phyloP scores from a whole-genome alignment of 2,113 vertebrate species.

The Xenotilapia caudafasciata region DNA sequence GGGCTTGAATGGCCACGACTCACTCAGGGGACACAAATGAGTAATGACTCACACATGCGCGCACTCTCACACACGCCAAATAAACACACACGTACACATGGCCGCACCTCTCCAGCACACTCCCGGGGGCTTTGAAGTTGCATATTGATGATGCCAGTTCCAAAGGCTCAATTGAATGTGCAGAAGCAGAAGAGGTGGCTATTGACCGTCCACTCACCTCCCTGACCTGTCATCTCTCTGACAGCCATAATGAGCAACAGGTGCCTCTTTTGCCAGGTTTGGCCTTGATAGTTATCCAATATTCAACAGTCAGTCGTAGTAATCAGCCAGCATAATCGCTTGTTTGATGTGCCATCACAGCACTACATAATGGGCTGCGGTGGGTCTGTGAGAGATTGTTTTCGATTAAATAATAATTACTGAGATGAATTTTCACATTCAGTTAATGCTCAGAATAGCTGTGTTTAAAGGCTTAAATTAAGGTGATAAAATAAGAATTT shows the following conservation, averaged over 20 bases:
- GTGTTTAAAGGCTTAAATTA: neutral
- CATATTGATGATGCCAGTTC: constrained; percentile 52
- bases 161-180: constrained; percentile 46
- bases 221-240: constrained; percentile 48
- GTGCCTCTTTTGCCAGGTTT: constrained; percentile 43
- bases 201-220: constrained; percentile 44
- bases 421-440: neutral
- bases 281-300: constrained; percentile 24
- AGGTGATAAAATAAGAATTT: neutral
- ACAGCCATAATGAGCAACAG: constrained; percentile 57
- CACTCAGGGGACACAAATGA: constrained; percentile 60
- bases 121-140: constrained; percentile 62
- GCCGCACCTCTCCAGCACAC: constrained; percentile 25
- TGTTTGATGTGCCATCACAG: constrained; percentile 50
- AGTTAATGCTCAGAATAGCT: neutral
- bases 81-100: neutral
- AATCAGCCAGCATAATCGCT: constrained; percentile 38
- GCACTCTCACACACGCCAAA: neutral
- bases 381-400: constrained; percentile 8
- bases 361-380: neutral
- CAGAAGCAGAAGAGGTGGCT: constrained; percentile 25
- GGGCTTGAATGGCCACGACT: constrained; percentile 61
- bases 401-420: constrained; percentile 1
- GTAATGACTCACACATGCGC: constrained; percentile 48
- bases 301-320: constrained; percentile 37